Conservation (phyloP, 2,113 vertebrate species). For the Corydoras sp. region DNA sequence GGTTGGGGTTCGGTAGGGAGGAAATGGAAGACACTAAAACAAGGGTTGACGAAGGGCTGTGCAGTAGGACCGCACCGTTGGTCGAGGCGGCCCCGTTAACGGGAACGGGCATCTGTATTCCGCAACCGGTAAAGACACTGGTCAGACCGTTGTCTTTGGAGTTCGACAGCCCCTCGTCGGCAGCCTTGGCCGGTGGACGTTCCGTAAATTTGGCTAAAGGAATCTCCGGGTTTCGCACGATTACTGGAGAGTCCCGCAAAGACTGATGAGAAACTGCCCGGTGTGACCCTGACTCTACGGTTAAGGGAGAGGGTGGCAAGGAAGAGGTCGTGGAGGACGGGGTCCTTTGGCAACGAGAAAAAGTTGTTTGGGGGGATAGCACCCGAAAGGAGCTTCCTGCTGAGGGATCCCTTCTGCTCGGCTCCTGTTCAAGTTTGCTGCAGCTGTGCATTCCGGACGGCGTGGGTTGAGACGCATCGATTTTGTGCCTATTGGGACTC, state of each 20-base stretch:
- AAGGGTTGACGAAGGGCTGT: conserved; percentile 60
- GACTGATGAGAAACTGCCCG: conserved; percentile 67
- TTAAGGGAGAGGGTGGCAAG: conserved; percentile 72
- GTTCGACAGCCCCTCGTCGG: conserved; percentile 43
- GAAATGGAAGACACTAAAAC: conserved; percentile 58
- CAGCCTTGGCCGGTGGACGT: conserved; percentile 61
- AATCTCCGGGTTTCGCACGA: conserved; percentile 84
- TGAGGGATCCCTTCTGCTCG: conserved; percentile 32
- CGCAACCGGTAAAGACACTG: conserved; percentile 54
- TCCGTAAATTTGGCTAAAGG: conserved; percentile 80
- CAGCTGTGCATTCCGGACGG: conserved; percentile 58
- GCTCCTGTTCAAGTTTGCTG: conserved; percentile 63
- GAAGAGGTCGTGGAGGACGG: conserved; percentile 53
- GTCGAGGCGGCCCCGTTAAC: conserved; percentile 72
- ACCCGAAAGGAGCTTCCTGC: conserved; percentile 67
- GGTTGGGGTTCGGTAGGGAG: conserved; percentile 48
- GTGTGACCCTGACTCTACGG: conserved; percentile 72
- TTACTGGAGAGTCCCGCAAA: conserved; percentile 81
- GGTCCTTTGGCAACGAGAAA: conserved; percentile 60
- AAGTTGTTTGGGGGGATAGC: conserved; percentile 68
- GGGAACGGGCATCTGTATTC: conserved; percentile 79
- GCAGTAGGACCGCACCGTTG: conserved; percentile 62
- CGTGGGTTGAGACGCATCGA: conserved; percentile 59
- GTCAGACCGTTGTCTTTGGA: conserved; percentile 49
- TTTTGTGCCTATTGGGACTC: conserved; percentile 80